Percentiles rank a stretch among this genome's conserved stretches.
phyloP scores from a whole-genome alignment of 2,113 vertebrate species.

The Pseudorasbora parva region DNA sequence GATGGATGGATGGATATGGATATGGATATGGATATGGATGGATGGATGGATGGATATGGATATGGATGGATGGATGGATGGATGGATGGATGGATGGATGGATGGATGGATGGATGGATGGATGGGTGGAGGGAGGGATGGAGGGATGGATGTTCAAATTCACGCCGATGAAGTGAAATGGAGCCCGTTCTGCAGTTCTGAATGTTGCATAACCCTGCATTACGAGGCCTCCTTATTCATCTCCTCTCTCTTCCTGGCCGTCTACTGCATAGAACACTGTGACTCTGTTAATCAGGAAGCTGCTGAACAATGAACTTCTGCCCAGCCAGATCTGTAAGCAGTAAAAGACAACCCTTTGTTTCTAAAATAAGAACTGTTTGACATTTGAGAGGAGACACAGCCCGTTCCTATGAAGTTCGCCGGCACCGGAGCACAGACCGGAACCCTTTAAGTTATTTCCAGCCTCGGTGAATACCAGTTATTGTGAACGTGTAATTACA shows the following conservation, averaged over 20 bases:
- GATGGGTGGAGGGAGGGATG: neutral
- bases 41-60: too few relatives aligned
- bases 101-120: too few relatives aligned
- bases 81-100: neutral
- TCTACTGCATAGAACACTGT: conserved; percentile 47
- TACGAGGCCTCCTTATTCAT: neutral
- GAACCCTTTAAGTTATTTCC: conserved; percentile 78
- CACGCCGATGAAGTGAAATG: neutral
- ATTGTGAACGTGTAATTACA: conserved; percentile 81
- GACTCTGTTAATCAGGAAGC: conserved; percentile 70
- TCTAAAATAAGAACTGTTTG: conserved; percentile 73
- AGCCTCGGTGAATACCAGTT: conserved; percentile 74
- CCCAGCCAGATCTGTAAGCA: conserved; percentile 70
- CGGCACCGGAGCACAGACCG: conserved; percentile 69
- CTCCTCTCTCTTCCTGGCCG: conserved; percentile 39
- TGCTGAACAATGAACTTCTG: conserved; percentile 68
- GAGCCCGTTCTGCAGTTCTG: neutral
- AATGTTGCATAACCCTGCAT: neutral
- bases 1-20: too few relatives aligned
- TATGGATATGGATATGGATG: too few relatives aligned
- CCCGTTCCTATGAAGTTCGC: conserved; percentile 70
- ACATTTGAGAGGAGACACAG: conserved; percentile 75
- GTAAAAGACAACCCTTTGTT: conserved; percentile 66
- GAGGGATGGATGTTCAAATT: neutral
- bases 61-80: neutral